phyloP scores from a whole-genome alignment of 2,797 vertebrate species.

The Iguana delicatissima region DNA sequence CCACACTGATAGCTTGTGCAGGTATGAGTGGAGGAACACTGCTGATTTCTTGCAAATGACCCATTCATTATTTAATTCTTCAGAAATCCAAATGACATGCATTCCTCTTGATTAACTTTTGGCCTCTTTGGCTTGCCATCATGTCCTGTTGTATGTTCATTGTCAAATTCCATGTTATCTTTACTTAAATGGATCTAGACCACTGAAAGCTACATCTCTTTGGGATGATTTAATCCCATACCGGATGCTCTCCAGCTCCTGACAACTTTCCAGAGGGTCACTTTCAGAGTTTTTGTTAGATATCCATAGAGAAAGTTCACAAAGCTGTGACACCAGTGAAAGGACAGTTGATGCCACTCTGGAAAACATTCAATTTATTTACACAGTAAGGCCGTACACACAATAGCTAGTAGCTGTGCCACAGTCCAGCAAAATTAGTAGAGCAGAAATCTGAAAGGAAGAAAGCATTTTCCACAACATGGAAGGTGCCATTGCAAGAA shows the following conservation, averaged over 20 bases:
- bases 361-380: conserved; percentile 21
- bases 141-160: background rate
- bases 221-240: background rate
- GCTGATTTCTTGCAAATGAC: background rate
- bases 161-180: background rate
- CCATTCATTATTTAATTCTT: background rate
- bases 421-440: background rate
- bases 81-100: background rate
- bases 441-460: background rate
- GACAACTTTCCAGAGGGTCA: too few species aligned
- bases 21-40: background rate
- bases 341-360: background rate
- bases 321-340: background rate
- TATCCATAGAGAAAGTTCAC: too few species aligned
- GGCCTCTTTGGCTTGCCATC: background rate
- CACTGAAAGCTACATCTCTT: background rate
- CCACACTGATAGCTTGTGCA: too few species aligned
- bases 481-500: background rate
- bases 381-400: background rate
- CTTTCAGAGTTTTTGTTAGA: background rate
- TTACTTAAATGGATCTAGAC: too few species aligned
- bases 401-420: conserved; percentile 10
- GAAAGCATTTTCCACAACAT: background rate
- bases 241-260: background rate
- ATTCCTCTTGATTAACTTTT: background rate